Percentiles rank a stretch among this genome's conserved stretches.
Conservation (phyloP, 2,797 vertebrate genomes). For the Eidolon dupreanum region DNA sequence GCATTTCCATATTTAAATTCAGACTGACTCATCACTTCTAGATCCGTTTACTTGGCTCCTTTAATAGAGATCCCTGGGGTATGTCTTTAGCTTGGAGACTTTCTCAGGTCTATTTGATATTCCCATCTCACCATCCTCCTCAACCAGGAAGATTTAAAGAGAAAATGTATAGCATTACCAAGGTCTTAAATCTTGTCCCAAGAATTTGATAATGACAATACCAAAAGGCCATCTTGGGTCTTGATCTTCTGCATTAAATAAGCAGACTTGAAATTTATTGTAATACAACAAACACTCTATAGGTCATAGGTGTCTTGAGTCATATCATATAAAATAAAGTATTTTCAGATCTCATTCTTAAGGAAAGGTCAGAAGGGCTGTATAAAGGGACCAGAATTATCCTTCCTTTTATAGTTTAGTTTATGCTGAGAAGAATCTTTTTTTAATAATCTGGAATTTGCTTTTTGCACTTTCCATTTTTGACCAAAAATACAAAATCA, state of each 20-base stretch:
- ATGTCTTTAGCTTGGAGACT: constrained; percentile 35
- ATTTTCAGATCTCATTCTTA: constrained; percentile 82
- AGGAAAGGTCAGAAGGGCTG: constrained; percentile 74
- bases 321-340: constrained; percentile 77
- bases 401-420: constrained; percentile 73
- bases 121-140: constrained; percentile 30
- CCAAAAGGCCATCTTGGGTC: constrained; percentile 62
- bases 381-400: constrained; percentile 73
- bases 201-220: constrained; percentile 78
- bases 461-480: constrained; percentile 67
- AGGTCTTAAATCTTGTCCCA: constrained; percentile 77
- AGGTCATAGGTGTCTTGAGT: constrained; percentile 74
- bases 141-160: constrained; percentile 62
- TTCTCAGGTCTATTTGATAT: constrained; percentile 43
- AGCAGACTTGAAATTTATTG: constrained; percentile 75
- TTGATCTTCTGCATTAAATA: constrained; percentile 55
- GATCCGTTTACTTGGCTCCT: constrained; percentile 3
- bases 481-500: constrained; percentile 60
- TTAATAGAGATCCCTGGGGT: neutral
- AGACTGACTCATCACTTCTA: constrained; percentile 53
- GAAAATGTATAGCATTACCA: constrained; percentile 59
- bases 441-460: constrained; percentile 67
- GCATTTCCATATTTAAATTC: constrained; percentile 66
- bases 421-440: constrained; percentile 48
- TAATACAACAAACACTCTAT: constrained; percentile 67